Base-by-base conservation (phyloP, 2,888 invertebrate genomes). In the Machimus rusticus region DNA sequence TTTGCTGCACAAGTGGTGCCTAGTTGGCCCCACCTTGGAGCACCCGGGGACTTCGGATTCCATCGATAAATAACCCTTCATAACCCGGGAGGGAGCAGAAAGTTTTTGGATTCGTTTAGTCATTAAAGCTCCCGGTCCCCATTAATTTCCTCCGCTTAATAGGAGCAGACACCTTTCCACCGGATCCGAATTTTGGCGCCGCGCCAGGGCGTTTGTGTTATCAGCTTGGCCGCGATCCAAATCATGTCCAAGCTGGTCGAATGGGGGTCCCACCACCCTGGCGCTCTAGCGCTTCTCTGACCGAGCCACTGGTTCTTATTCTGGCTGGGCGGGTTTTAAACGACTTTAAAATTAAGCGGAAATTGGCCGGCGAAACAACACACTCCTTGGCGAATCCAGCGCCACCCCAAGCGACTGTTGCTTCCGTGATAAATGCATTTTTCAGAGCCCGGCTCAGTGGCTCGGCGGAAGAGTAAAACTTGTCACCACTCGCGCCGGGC, bases 191-290 rank as follows among this genome's bases (percentile, higher is more conserved):
- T 82, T 19, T 66, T 82, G 82, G 82, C 82, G 19, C 5, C 66
- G 51, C 34, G 82, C 82, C 82, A 82, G 82, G 34, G 14, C 19
- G 34, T 19, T 82, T 57, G 28, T 66, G 82, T 55, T 82, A 82
- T 82, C 82, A 82, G 34, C 37, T 82, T 82, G 82, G 82, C 82
- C 82, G 19, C n/a, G 28, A 37, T 82, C 82, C 82, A 82, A 66
- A 82, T 57, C 34, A 76, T 57, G 23, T 82, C 34, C 57, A 16
- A 66, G 34, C 51, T 81, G 55, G 51, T 51, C 19, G n/a, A 16
- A 16, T 1, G n/a, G 2, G 43, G 43, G 78, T n/a, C 43, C 23
- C 46, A n/a, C 6, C 51, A 12, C 66, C 12, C 28, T 12, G 66
- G 9, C 0, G 12, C 66, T 57, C 23, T 28, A 66, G n/a, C 51